phyloP scores from a whole-genome alignment of 2,113 vertebrate species.

The Hiodon tergisus region DNA sequence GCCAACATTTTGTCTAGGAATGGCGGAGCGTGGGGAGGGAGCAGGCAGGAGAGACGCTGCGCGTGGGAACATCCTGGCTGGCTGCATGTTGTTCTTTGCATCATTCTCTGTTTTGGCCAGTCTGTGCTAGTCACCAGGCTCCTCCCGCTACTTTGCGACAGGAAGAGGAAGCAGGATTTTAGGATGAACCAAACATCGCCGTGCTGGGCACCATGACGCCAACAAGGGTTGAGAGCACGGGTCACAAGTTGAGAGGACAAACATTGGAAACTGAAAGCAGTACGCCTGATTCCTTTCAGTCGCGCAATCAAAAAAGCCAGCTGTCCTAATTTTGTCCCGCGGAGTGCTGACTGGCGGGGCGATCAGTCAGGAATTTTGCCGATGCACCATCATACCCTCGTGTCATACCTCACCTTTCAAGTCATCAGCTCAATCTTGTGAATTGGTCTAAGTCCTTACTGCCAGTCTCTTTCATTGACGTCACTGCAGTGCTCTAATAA shows the following conservation, averaged over 20 bases:
- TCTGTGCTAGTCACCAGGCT: conserved; percentile 26
- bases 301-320: not conserved
- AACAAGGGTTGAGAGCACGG: not conserved
- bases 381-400: no score
- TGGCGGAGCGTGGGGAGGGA: not conserved
- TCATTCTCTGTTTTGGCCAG: not conserved
- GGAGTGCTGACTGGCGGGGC: no score
- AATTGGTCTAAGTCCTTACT: not conserved
- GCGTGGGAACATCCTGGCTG: conserved; percentile 14
- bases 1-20: not conserved
- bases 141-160: conserved; percentile 33
- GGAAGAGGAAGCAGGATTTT: conserved; percentile 47
- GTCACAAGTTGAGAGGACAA: not conserved
- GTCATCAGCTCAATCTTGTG: not conserved
- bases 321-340: no score
- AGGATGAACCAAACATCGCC: conserved; percentile 28
- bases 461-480: not conserved
- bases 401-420: no score
- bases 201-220: conserved; percentile 17
- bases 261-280: not conserved
- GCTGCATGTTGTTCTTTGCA: not conserved
- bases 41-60: not conserved
- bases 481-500: no score
- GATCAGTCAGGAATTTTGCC: no score
- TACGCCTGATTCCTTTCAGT: not conserved